Evolutionary conservation across 2,113 vertebrate species (phyloP).

Genomic region (Halcyon senegalensis): DNA sequence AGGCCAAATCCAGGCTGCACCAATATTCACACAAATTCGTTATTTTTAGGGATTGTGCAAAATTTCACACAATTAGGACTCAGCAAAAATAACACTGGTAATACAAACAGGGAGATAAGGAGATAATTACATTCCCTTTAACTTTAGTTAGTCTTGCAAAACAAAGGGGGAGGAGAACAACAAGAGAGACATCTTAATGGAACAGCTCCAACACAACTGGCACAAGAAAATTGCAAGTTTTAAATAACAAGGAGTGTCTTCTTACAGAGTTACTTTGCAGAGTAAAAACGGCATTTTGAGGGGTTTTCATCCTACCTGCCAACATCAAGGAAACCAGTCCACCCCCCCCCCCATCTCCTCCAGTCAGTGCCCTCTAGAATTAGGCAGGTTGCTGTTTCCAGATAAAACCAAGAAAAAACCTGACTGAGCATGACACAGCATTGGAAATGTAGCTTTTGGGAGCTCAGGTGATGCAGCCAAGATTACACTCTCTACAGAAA

Average conservation of each 20-base stretch:
- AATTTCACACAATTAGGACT: background rate
- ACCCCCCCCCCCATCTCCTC: background rate
- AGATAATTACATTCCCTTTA: background rate
- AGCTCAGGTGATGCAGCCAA: background rate
- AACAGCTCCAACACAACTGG: background rate
- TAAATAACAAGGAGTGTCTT: background rate
- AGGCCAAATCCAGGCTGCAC: background rate
- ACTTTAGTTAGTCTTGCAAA: background rate
- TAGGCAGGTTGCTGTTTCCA: background rate
- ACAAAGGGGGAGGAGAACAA: background rate
- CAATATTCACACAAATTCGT: fast-evolving
- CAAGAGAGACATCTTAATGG: background rate
- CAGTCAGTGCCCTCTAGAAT: background rate
- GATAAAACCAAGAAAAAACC: background rate
- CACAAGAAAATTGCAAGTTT: background rate
- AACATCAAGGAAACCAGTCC: background rate
- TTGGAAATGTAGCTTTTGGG: background rate
- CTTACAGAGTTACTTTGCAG: background rate
- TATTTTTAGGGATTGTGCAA: background rate
- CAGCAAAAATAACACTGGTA: background rate
- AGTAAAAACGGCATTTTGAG: background rate
- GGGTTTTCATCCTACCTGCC: background rate
- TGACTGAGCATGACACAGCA: background rate
- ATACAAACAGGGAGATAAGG: background rate
- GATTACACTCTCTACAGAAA: background rate